These are phyloP conservation scores for Steatornis caripensis DNA, from an alignment of 2,113 vertebrate genomes.

Conservation along the genomic window DNA sequence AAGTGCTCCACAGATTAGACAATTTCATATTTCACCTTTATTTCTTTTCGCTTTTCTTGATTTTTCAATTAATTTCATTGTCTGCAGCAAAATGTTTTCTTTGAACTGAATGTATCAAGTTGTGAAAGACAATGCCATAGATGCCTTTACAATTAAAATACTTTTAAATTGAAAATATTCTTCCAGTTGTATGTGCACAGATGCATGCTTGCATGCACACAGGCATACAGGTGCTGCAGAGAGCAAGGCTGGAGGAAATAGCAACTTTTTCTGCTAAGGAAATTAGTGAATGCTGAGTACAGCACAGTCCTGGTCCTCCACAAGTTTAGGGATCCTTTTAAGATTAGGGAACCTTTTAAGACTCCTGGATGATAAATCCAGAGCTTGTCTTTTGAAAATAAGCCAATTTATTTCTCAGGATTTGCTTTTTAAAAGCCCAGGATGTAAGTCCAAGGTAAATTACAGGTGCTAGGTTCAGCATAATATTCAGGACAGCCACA, in stretches of 20 bases:
- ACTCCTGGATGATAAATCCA: neutral
- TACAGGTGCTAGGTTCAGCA: neutral
- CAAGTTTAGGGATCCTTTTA: neutral
- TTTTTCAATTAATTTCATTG: conserved; percentile 45
- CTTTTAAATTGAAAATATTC: neutral
- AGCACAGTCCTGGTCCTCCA: neutral
- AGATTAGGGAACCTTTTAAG: neutral
- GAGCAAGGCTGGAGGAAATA: neutral
- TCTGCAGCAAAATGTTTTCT: neutral
- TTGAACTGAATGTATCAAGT: conserved; percentile 1
- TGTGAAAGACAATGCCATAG: neutral
- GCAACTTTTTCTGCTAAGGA: neutral
- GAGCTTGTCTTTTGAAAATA: neutral
- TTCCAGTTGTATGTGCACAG: neutral
- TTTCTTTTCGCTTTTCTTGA: neutral
- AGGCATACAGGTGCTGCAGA: neutral
- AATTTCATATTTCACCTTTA: neutral
- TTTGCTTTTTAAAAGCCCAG: neutral
- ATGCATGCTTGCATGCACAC: neutral
- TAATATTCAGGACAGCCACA: neutral
- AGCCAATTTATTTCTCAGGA: neutral
- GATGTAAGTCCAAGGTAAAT: neutral
- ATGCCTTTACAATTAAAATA: conserved; percentile 32
- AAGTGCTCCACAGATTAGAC: neutral
- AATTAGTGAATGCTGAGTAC: neutral